Base-by-base conservation (phyloP, 1,140 invertebrate species). In the Eciton burchellii region DNA sequence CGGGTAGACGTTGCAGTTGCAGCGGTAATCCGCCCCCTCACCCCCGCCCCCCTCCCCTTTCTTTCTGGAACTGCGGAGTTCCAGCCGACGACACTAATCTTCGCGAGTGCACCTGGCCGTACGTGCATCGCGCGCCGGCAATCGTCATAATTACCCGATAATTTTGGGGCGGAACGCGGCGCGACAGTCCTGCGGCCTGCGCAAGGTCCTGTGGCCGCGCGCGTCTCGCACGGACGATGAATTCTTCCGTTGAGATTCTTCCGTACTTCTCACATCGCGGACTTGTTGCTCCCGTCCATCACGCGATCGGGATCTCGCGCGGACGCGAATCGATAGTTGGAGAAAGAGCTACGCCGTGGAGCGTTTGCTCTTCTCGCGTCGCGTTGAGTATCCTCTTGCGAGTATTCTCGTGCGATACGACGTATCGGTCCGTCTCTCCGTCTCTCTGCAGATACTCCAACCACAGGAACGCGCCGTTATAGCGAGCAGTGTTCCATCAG, bases 101-200 rank as follows among this genome's bases (percentile, higher is more conserved):
- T 89, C n/a, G 6, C 35, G 6, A 66, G 83, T 60, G 65, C 88
- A 91, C 85, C 88, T 91, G 88, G 81, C 60, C 45, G 82, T 74
- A 83, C 81, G 81, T 82, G 62, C 84, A 84, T 77, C 81, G 59
- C 65, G 62, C 47, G 62, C 47, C 57, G 57, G 76, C 73, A 57
- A 87, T 83, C 76, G 82, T 82, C 63, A 87, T 88, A 84, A 89
- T 86, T 87, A 88, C 88, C 87, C 88, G 74, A 88, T 88, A 89
- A 88, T 70, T 89, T n/a, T 81, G 77, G 19, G 49, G 74, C 12
- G 24, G 26, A 68, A 79, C 49, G 74, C 35, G 65, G 14, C 29
- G 62, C 35, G 74, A 79, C 49, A 62, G 8, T 79, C 11, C 29
- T 52, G 73, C 63, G 35, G 74, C 59, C n/a, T n/a, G 73, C 21